Conservation (phyloP, 1,140 invertebrate species). For the Trichoplusia ni region DNA sequence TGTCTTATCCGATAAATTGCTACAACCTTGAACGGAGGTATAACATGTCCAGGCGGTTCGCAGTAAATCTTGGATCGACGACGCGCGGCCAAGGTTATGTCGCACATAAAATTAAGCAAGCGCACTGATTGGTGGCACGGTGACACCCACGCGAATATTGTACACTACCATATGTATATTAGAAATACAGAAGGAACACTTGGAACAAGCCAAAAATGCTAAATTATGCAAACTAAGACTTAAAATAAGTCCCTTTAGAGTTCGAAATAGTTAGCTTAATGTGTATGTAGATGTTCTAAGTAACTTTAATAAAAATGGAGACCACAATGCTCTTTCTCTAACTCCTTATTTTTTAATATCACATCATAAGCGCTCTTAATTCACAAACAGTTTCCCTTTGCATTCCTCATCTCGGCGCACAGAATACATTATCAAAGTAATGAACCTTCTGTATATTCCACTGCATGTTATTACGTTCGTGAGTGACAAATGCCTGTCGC, state of each 20-base stretch:
- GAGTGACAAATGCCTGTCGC: slow-evolving; percentile 7
- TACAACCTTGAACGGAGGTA: slow-evolving; percentile 2
- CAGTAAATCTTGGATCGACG: slow-evolving; percentile 22
- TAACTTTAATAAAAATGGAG: too few species aligned
- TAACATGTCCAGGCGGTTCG: neutral
- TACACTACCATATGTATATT: neutral
- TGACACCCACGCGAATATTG: neutral
- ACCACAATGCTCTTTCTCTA: too few species aligned
- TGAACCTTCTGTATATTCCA: slow-evolving; percentile 3
- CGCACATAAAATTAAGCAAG: slow-evolving; percentile 15
- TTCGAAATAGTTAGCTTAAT: too few species aligned
- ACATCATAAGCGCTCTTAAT: too few species aligned
- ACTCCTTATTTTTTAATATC: too few species aligned
- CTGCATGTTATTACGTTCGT: slow-evolving; percentile 7
- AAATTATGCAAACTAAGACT: too few species aligned
- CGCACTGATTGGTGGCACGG: slow-evolving; percentile 19
- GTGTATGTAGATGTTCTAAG: too few species aligned
- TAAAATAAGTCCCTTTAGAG: too few species aligned
- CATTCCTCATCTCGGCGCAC: too few species aligned
- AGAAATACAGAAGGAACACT: neutral
- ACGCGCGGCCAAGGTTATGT: slow-evolving; percentile 16
- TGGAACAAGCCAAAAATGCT: too few species aligned
- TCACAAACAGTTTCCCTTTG: too few species aligned
- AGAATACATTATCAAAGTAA: neutral
- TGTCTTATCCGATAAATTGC: neutral